Evolutionary conservation across 2,113 vertebrate genomes (phyloP).

Genomic region (Gambusia affinis): DNA sequence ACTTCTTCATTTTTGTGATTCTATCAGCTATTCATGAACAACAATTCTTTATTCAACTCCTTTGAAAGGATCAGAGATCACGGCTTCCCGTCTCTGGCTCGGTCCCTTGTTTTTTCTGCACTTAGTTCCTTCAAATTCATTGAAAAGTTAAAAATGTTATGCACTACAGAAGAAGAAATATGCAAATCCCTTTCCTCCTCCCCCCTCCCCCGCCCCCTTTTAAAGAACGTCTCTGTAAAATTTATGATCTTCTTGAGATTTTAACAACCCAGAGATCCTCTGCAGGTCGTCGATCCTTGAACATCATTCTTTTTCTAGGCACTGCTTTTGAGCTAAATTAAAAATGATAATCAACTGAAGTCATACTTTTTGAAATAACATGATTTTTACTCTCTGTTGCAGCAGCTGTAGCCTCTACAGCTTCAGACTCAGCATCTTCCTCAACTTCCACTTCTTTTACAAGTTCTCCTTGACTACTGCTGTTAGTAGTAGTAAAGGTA

Average conservation of each 20-base stretch:
- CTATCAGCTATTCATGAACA: not conserved
- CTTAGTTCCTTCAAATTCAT: not conserved
- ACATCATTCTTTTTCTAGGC: not conserved
- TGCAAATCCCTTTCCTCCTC: not conserved
- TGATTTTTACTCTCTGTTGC: not conserved
- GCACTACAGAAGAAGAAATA: not conserved
- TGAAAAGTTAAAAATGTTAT: not conserved
- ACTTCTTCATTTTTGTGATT: not conserved
- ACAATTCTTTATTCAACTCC: not conserved
- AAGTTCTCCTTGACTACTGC: no score
- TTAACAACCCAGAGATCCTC: not conserved
- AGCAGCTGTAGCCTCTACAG: not conserved
- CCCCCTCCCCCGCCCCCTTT: not conserved
- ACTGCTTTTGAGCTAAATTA: not conserved
- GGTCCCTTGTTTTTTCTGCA: not conserved
- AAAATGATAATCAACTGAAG: not conserved
- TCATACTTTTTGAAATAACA: not conserved
- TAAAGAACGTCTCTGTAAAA: not conserved
- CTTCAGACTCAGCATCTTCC: no score
- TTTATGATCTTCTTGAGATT: not conserved
- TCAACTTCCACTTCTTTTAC: no score
- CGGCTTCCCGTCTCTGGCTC: not conserved
- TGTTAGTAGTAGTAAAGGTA: no score
- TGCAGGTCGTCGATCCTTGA: not conserved
- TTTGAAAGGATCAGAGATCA: not conserved